phyloP scores from a whole-genome alignment of 2,113 vertebrate genomes.

The Myotis yumanensis region DNA sequence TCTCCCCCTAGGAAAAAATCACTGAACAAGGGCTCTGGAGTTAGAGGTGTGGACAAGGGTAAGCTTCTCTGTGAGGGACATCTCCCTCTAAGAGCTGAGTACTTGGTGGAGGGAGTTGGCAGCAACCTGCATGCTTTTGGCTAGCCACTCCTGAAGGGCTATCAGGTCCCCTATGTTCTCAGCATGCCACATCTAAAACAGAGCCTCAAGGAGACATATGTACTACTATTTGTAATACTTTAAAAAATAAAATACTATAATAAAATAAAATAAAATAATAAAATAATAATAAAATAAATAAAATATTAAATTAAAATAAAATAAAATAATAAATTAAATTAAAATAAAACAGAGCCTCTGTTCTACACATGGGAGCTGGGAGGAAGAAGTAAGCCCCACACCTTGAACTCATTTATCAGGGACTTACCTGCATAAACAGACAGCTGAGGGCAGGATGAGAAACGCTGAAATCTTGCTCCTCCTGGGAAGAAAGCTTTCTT shows the following conservation, averaged over 20 bases:
- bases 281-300: too few species aligned
- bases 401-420: background rate
- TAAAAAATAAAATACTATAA: too few species aligned
- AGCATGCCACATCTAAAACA: background rate
- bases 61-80: background rate
- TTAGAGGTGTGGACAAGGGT: background rate
- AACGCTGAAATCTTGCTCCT: background rate
- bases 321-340: too few species aligned
- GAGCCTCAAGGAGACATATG: too few species aligned
- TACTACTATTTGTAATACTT: too few species aligned
- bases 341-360: too few species aligned
- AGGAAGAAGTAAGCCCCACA: background rate
- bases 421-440: background rate
- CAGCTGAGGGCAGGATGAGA: background rate
- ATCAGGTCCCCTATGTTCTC: background rate
- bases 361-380: rapidly evolving
- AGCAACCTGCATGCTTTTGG: background rate
- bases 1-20: background rate
- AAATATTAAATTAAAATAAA: too few species aligned
- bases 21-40: background rate
- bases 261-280: too few species aligned
- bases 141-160: background rate
- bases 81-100: background rate
- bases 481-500: background rate
- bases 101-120: background rate